These are phyloP conservation scores for Pedicia rivosa DNA, from an alignment of 2,888 invertebrate species.

Conservation along the genomic window DNA sequence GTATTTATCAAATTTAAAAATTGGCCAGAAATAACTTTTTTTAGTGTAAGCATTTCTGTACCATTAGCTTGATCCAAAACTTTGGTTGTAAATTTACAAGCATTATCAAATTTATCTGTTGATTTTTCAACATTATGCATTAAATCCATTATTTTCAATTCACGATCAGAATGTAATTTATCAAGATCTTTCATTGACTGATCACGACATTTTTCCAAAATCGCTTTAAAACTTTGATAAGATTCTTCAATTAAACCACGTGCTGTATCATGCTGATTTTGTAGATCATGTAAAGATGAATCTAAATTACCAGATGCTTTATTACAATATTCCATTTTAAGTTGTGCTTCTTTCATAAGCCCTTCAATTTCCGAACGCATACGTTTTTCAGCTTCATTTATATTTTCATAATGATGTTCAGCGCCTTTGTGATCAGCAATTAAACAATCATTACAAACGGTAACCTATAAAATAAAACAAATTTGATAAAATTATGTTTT, in stretches of 20 bases:
- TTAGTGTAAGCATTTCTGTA: constrained; percentile 68
- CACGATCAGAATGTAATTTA: constrained; percentile 65
- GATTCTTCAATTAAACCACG: constrained; percentile 68
- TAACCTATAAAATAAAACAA: constrained; percentile 29
- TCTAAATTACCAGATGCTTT: constrained; percentile 59
- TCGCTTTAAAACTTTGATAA: constrained; percentile 61
- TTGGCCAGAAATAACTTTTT: constrained; percentile 61
- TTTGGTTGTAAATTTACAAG: constrained; percentile 68
- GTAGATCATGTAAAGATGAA: constrained; percentile 68
- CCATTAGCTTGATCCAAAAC: constrained; percentile 72
- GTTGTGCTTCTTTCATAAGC: constrained; percentile 57
- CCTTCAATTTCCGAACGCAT: constrained; percentile 62
- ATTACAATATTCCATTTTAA: constrained; percentile 59
- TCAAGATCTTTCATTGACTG: constrained; percentile 56
- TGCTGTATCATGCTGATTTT: constrained; percentile 74
- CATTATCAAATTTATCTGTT: constrained; percentile 70
- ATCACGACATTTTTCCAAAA: constrained; percentile 67
- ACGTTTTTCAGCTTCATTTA: constrained; percentile 61
- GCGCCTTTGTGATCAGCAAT: constrained; percentile 68
- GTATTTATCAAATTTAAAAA: constrained; percentile 63
- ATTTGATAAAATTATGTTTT: neutral
- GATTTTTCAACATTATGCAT: constrained; percentile 71
- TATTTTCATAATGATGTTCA: constrained; percentile 68
- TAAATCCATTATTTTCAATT: constrained; percentile 79
- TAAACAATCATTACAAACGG: constrained; percentile 77